Evolutionary conservation across 2,888 invertebrate genomes (phyloP).

Genomic region (Ecliptopera silaceata): DNA sequence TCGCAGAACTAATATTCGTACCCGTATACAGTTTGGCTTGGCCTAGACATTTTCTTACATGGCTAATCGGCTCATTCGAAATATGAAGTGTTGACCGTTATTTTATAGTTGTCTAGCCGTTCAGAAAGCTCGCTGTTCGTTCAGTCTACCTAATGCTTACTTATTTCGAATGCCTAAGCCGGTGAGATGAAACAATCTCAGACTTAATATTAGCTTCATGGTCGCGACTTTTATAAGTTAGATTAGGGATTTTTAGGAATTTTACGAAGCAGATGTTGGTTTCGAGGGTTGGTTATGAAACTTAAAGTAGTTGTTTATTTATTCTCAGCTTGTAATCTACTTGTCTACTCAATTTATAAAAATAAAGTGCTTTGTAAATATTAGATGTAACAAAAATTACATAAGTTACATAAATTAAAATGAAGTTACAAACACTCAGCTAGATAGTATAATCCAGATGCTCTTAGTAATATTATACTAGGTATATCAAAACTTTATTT

Average conservation of each 20-base stretch:
- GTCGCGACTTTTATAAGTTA: slow-evolving; percentile 1
- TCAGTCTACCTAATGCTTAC: slow-evolving; percentile 23
- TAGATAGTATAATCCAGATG: slow-evolving; percentile 7
- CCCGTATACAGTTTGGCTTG: no score
- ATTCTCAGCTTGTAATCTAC: slow-evolving; percentile 1
- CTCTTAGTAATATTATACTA: slow-evolving; percentile 7
- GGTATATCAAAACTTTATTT: slow-evolving; percentile 5
- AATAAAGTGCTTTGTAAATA: no score
- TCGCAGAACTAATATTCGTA: no score
- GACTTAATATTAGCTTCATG: slow-evolving; percentile 13
- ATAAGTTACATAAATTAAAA: not conserved
- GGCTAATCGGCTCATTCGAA: no score
- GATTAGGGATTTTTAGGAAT: slow-evolving; percentile 5
- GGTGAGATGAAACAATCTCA: slow-evolving; percentile 23
- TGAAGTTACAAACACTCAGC: not conserved
- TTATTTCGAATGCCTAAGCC: slow-evolving; percentile 25
- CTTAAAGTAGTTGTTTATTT: not conserved
- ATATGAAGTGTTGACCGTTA: not conserved
- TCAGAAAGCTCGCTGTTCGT: slow-evolving; percentile 15
- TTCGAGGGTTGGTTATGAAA: not conserved
- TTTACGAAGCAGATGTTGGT: slow-evolving; percentile 2
- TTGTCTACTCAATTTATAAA: slow-evolving; percentile 4
- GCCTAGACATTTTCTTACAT: no score
- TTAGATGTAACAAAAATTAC: no score
- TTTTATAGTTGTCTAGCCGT: slow-evolving; percentile 2